Evolutionary conservation across 1,140 invertebrate genomes (phyloP).

Genomic region (Andricus grossulariae): DNA sequence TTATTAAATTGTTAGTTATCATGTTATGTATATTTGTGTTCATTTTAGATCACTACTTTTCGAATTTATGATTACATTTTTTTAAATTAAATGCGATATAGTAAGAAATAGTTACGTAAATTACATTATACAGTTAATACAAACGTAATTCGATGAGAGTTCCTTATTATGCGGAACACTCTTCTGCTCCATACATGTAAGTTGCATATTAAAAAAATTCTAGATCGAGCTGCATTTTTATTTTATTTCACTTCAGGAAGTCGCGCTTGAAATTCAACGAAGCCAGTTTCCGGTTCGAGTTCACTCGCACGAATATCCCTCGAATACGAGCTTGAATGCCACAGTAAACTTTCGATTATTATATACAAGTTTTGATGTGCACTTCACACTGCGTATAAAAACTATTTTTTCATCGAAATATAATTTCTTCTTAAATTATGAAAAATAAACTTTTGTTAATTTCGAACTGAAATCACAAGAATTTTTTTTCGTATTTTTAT

Average conservation of each 20-base stretch:
- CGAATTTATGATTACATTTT: neutral
- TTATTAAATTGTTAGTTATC: neutral
- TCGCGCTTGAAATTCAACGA: constrained; percentile 38
- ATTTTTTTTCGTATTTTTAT: too few species aligned
- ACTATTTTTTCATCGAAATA: too few species aligned
- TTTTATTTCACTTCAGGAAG: constrained; percentile 51
- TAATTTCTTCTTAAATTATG: too few species aligned
- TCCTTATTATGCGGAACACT: neutral
- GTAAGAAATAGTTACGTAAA: neutral
- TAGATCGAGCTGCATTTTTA: constrained; percentile 30
- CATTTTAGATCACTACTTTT: too few species aligned
- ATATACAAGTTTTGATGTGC: neutral
- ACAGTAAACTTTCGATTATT: constrained; percentile 18
- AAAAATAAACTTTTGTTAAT: too few species aligned
- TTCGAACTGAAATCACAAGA: too few species aligned
- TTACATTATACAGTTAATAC: neutral
- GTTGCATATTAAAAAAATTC: constrained; percentile 22
- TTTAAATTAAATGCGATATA: neutral
- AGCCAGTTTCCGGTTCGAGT: constrained; percentile 50
- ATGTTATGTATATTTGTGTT: neutral
- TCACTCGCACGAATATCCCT: constrained; percentile 52
- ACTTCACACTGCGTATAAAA: too few species aligned
- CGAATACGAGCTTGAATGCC: neutral
- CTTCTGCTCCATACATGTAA: neutral
- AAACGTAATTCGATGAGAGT: constrained; percentile 6